Conservation (phyloP, 2,113 vertebrate species). For the Paedocypris sp. region DNA sequence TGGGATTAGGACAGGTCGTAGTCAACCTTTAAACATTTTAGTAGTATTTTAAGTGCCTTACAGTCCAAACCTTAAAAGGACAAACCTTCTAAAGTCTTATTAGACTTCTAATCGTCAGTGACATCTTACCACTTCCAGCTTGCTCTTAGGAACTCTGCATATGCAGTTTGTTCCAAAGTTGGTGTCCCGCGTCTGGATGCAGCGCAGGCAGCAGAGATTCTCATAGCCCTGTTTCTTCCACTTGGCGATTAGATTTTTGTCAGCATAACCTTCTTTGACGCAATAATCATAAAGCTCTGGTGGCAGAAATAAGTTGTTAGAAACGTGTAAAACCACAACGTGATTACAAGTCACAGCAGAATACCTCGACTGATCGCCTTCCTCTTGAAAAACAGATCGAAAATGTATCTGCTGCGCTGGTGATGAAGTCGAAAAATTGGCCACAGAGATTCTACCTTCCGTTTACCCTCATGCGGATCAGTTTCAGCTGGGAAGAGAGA, state of each 20-base stretch:
- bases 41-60: no score
- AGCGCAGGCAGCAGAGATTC: conserved; percentile 92
- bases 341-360: neutral
- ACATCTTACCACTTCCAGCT: conserved; percentile 86
- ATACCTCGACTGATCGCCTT: conserved; percentile 97
- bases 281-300: conserved; percentile 95
- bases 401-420: conserved; percentile 93
- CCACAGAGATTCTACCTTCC: conserved; percentile 95
- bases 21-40: no score
- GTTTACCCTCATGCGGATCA: conserved; percentile 89
- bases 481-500: conserved; percentile 71
- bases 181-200: conserved; percentile 95
- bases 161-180: conserved; percentile 98
- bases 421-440: conserved; percentile 97
- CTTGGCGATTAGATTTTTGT: conserved; percentile 95
- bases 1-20: no score
- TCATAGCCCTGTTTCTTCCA: conserved; percentile 98
- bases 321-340: neutral
- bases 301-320: neutral
- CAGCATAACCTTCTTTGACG: conserved; percentile 91
- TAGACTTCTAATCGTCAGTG: neutral
- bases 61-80: no score
- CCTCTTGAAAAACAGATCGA: conserved; percentile 91
- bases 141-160: conserved; percentile 94
- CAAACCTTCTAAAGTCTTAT: neutral